A percentile compares a stretch with the other conserved stretches of the same genome.
These are phyloP conservation scores for Drosophila kokeensis DNA, from an alignment of 2,888 invertebrate genomes.

Conservation along the genomic window DNA sequence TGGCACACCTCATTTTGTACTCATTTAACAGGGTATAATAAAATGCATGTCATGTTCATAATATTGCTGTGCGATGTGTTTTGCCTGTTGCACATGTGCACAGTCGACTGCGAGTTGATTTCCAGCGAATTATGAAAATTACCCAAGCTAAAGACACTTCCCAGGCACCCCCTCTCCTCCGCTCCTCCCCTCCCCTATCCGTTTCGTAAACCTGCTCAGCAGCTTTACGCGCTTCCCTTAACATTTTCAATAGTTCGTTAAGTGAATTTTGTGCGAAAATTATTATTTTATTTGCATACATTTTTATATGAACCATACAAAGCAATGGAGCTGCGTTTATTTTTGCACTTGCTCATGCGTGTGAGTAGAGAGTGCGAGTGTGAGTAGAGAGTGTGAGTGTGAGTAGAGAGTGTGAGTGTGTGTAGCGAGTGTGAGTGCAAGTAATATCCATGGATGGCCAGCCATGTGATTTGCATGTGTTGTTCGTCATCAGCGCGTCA, in stretches of 20 bases:
- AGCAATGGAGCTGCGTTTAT: conserved; percentile 50
- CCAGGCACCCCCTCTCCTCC: background rate
- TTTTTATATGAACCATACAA: conserved; percentile 67
- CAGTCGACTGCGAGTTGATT: conserved; percentile 49
- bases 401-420: background rate
- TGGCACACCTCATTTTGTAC: background rate
- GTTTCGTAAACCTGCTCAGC: background rate
- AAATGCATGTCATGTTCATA: conserved; percentile 77
- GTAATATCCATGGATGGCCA: conserved; percentile 52
- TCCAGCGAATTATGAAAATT: conserved; percentile 82
- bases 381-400: background rate
- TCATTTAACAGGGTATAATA: conserved; percentile 27
- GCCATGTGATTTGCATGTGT: conserved; percentile 79
- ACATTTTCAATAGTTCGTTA: conserved; percentile 37
- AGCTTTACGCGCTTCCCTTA: background rate
- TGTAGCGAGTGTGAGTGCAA: background rate
- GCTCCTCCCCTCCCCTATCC: background rate
- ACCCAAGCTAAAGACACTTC: conserved; percentile 62
- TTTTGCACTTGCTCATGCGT: conserved; percentile 32
- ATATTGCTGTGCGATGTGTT: conserved; percentile 38
- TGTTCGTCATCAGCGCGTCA: conserved; percentile 69
- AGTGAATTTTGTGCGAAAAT: conserved; percentile 66
- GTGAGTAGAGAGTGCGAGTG: background rate
- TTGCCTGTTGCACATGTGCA: conserved; percentile 63
- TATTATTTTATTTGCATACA: conserved; percentile 79